Base-by-base conservation (phyloP, 2,797 vertebrate genomes). In the Mastacembelus armatus region DNA sequence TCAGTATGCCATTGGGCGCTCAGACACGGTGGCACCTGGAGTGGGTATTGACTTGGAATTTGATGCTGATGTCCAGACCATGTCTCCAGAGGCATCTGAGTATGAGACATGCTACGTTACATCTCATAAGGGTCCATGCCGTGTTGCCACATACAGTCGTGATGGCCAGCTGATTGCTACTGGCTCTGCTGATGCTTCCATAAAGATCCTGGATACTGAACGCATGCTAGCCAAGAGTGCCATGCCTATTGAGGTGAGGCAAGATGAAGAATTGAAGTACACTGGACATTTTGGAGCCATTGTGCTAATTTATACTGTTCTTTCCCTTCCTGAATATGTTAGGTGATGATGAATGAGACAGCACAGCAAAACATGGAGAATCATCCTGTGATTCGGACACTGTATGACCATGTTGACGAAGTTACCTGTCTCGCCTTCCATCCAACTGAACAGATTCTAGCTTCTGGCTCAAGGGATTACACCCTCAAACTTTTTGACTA, bases 341-440 rank as follows among this genome's bases (percentile, higher is more conserved):
- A 98, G 97, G 96, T 99, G 62, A 99, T 99, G 98, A 99, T 99
- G 97, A 99, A 98, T 2, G 98, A 99, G 92, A 99, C 97, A 0
- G 98, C 97, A 0, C 98, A 99, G 80, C 98, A 99, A 80, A 99
- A 99, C 90, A 99, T 99, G 98, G 97, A 99, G 87, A 99, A 99
- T 85, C 98, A 99, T 73, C 98, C 98, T 0, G 97, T 99, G 74
- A 99, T 99, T 42, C 94, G 98, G 54, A 99, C 97, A 0, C 92
- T 99, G 11, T 99, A 99, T 0, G 97, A 99, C 86, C 98, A 99
- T 0, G 97, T 99, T 35, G 97, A 99, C 38, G 97, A 99, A 82
- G 97, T 99, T 86, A 99, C 97, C 0, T 99, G 97, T 80, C 94
- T 99, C 0, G 95, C 97, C 58, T 99, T 99, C 85, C 97, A 99